Conservation (phyloP, 2,888 invertebrate species). For the Branchinecta sandiegonensis region DNA sequence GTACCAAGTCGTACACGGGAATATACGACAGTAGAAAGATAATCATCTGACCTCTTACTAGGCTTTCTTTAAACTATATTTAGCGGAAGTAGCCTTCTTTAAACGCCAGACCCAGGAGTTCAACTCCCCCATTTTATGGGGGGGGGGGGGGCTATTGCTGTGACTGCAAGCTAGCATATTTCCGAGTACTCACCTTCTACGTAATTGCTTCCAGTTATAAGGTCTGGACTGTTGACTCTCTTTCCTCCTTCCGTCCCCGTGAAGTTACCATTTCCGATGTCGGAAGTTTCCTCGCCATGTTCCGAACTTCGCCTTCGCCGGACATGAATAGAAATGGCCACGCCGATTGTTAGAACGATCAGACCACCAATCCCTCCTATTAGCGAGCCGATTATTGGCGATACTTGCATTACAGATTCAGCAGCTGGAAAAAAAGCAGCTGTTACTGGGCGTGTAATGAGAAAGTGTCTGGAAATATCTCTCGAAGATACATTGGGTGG, state of each 20-base stretch:
- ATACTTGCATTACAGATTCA: conserved; percentile 5
- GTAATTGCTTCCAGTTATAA: conserved; percentile 10
- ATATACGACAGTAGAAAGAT: too few relatives aligned
- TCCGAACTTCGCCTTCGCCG: neutral
- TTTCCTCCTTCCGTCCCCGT: neutral
- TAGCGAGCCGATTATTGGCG: neutral
- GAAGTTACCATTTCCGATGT: neutral
- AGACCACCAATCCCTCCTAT: neutral
- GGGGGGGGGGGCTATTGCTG: too few relatives aligned
- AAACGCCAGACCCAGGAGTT: too few relatives aligned
- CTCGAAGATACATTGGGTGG: too few relatives aligned
- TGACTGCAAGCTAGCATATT: too few relatives aligned
- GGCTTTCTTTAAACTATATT: too few relatives aligned
- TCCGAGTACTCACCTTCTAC: neutral
- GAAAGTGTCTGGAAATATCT: too few relatives aligned
- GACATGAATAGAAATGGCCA: conserved; percentile 4
- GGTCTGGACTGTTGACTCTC: neutral
- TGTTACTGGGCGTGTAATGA: too few relatives aligned
- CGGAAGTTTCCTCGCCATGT: neutral
- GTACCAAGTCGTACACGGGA: too few relatives aligned
- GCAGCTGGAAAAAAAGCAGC: neutral
- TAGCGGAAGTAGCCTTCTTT: too few relatives aligned
- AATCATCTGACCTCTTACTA: too few relatives aligned
- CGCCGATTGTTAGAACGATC: neutral
- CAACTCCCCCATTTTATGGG: too few relatives aligned